Conservation (phyloP, 2,113 vertebrate species). For the Cyprinus carpio region DNA sequence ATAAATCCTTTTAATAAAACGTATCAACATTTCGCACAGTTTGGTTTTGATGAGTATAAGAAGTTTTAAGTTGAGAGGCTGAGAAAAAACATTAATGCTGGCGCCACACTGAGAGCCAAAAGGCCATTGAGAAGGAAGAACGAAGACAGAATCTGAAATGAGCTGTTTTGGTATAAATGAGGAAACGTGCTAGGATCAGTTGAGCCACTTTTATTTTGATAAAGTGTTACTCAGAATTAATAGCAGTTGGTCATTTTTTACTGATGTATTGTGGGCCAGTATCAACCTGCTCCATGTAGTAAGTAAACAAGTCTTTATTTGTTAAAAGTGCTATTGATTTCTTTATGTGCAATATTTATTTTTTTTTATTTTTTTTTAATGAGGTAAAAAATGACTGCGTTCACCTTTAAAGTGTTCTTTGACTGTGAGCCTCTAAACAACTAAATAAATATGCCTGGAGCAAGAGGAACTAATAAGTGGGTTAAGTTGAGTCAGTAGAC, state of each 20-base stretch:
- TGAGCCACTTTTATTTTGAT: background rate
- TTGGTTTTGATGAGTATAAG: conserved; percentile 43
- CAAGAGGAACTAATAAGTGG: background rate
- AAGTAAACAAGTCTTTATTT: background rate
- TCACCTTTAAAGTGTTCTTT: background rate
- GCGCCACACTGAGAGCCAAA: conserved; percentile 22
- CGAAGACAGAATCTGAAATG: conserved; percentile 46
- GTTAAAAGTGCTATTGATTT: background rate
- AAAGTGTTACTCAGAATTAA: too few relatives aligned
- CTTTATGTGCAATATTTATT: background rate
- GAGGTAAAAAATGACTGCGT: background rate
- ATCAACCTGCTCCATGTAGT: background rate
- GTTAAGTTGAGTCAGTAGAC: background rate
- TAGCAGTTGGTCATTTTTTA: background rate
- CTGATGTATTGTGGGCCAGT: background rate
- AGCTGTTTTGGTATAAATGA: conserved; percentile 27
- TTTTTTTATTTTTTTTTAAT: background rate
- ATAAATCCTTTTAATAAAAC: conserved; percentile 31
- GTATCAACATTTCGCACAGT: conserved; percentile 46
- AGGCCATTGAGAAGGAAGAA: conserved; percentile 39
- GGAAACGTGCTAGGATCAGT: background rate
- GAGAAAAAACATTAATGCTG: conserved; percentile 44
- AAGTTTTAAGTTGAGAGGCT: conserved; percentile 41
- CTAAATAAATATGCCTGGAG: background rate
- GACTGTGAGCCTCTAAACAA: background rate